These are phyloP conservation scores for Malurus alboscapulatus DNA, from an alignment of 2,113 vertebrate genomes.

Conservation along the genomic window DNA sequence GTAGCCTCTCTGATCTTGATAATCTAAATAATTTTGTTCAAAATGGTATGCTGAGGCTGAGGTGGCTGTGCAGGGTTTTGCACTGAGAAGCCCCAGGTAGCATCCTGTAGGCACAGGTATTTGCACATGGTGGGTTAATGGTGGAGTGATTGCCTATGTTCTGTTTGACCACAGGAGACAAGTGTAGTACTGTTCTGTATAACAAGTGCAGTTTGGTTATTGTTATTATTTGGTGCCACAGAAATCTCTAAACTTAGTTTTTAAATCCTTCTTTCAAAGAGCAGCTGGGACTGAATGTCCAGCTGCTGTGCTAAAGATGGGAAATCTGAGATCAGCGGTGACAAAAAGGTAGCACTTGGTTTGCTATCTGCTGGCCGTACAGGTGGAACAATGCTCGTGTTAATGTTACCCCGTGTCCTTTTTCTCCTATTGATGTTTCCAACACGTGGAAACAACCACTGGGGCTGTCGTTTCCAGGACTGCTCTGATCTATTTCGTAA, in stretches of 20 bases:
- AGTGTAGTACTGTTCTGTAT: not conserved
- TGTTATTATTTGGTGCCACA: not conserved
- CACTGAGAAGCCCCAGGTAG: not conserved
- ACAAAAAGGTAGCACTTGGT: not conserved
- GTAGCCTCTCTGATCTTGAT: not conserved
- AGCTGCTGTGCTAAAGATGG: not conserved
- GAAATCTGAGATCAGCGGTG: not conserved
- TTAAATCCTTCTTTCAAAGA: not conserved
- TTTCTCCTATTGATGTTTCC: slow-evolving; percentile 7
- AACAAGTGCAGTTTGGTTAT: not conserved
- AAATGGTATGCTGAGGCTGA: not conserved
- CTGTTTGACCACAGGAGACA: not conserved
- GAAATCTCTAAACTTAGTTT: not conserved
- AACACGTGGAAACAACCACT: not conserved
- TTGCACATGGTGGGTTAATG: not conserved
- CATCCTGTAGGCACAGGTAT: not conserved
- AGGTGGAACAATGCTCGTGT: not conserved
- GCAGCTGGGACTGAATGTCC: not conserved
- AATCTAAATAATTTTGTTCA: not conserved
- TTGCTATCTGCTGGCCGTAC: not conserved
- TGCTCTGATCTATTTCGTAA: not conserved
- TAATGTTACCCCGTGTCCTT: not conserved
- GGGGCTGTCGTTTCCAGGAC: not conserved
- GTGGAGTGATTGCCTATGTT: accelerated
- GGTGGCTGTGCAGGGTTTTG: not conserved